These are phyloP conservation scores for Drosophila vallismaia DNA, from an alignment of 2,888 invertebrate genomes.

Conservation along the genomic window DNA sequence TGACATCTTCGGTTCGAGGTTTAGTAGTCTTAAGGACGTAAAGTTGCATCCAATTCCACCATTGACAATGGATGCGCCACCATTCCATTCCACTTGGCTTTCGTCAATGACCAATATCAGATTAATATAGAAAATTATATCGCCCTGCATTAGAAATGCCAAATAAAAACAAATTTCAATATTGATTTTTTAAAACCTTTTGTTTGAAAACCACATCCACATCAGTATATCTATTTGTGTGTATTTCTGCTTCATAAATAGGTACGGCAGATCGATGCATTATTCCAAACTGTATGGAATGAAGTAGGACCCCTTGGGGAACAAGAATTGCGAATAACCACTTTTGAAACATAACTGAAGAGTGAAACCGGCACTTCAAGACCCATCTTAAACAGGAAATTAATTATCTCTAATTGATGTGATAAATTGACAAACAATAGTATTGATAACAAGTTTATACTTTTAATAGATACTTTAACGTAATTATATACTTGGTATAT, in stretches of 20 bases:
- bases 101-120: conserved; percentile 59
- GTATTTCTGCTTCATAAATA: conserved; percentile 49
- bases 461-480: conserved; percentile 10
- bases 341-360: neutral
- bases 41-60: conserved; percentile 58
- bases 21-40: conserved; percentile 38
- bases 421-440: conserved; percentile 21
- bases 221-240: neutral
- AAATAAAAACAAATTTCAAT: neutral
- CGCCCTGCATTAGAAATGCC: conserved; percentile 19
- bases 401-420: conserved; percentile 9
- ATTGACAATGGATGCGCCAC: conserved; percentile 27
- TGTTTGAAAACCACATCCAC: conserved; percentile 23
- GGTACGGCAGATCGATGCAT: conserved; percentile 52
- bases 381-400: neutral
- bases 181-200: conserved; percentile 30
- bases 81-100: conserved; percentile 15
- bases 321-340: conserved; percentile 23
- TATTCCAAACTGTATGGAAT: conserved; percentile 52
- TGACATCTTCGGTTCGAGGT: neutral
- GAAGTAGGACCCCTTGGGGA: conserved; percentile 16
- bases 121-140: conserved; percentile 40
- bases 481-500: neutral
- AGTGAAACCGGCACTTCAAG: neutral
- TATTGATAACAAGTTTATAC: conserved; percentile 18